Conservation (phyloP, 1,140 invertebrate species). For the Drosophila ficusphila region DNA sequence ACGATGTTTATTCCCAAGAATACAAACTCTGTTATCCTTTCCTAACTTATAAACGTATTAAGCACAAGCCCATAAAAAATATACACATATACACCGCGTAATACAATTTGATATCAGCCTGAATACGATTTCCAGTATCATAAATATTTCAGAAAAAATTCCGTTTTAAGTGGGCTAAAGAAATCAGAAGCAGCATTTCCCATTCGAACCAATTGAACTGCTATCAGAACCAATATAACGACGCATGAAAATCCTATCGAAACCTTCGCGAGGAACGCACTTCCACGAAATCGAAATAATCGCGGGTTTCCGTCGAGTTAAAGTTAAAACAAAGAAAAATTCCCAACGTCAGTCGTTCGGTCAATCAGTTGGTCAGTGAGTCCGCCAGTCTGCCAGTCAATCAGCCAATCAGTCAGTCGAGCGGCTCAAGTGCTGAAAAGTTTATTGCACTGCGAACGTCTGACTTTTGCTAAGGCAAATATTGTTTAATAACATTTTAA, state of each 20-base stretch:
- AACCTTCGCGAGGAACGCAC: conserved; percentile 19
- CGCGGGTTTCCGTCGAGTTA: conserved; percentile 21
- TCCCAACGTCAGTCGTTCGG: conserved; percentile 1
- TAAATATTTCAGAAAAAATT: neutral
- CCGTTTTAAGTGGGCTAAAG: neutral
- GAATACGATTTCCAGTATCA: neutral
- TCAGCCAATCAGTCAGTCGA: conserved; percentile 28
- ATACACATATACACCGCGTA: too few relatives aligned
- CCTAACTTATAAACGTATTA: too few relatives aligned
- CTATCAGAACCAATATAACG: conserved; percentile 7
- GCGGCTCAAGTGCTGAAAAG: conserved; percentile 70
- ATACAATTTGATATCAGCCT: neutral
- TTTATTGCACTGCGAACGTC: conserved; percentile 70
- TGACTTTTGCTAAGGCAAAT: conserved; percentile 75
- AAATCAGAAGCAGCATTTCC: neutral
- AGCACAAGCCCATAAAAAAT: too few relatives aligned
- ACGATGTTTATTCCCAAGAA: too few relatives aligned
- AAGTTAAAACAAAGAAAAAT: conserved; percentile 53
- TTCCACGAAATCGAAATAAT: conserved; percentile 55
- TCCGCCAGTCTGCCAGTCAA: conserved; percentile 14
- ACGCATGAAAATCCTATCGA: conserved; percentile 19
- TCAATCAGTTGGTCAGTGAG: conserved; percentile 16
- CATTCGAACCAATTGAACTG: neutral
- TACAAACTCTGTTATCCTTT: too few relatives aligned
- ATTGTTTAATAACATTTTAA: conserved; percentile 82